A percentile compares a stretch with the other conserved stretches of the same genome.
These are phyloP conservation scores for Myopa testacea DNA, from an alignment of 2,888 invertebrate species.

Conservation along the genomic window DNA sequence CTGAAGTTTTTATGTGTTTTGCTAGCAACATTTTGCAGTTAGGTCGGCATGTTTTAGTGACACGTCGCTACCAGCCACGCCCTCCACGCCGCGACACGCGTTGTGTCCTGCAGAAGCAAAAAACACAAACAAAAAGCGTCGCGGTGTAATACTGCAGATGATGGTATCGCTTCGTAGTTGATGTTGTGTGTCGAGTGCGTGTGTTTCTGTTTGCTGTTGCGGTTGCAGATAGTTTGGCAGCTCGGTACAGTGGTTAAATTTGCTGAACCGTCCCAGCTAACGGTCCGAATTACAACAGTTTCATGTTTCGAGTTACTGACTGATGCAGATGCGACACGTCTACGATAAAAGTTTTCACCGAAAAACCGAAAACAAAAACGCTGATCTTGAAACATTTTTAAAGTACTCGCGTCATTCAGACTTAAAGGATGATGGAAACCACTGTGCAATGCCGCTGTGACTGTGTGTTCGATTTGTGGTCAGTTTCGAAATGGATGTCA, in stretches of 20 bases:
- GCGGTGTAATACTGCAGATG: slow-evolving; percentile 30
- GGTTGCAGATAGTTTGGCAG: slow-evolving; percentile 32
- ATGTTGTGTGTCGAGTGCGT: slow-evolving; percentile 23
- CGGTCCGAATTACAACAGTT: too few relatives aligned
- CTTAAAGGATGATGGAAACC: neutral
- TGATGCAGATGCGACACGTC: too few relatives aligned
- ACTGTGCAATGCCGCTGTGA: neutral
- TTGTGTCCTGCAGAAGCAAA: neutral
- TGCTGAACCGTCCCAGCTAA: too few relatives aligned
- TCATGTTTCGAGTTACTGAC: too few relatives aligned
- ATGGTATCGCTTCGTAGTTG: slow-evolving; percentile 21
- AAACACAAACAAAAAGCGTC: neutral
- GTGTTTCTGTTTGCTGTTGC: slow-evolving; percentile 38
- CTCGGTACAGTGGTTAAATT: neutral
- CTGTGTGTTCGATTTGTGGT: slow-evolving; percentile 43
- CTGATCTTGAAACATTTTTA: neutral
- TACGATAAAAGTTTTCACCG: too few relatives aligned
- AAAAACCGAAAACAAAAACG: too few relatives aligned
- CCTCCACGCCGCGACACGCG: neutral
- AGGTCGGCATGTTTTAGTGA: slow-evolving; percentile 17
- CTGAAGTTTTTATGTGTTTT: slow-evolving; percentile 15
- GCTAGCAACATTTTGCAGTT: slow-evolving; percentile 12
- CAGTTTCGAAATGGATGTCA: slow-evolving; percentile 23
- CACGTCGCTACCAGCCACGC: slow-evolving; percentile 3
- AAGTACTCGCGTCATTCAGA: too few relatives aligned